Base-by-base conservation (phyloP, 1,140 invertebrate species). In the Paraescarpia echinospica region DNA sequence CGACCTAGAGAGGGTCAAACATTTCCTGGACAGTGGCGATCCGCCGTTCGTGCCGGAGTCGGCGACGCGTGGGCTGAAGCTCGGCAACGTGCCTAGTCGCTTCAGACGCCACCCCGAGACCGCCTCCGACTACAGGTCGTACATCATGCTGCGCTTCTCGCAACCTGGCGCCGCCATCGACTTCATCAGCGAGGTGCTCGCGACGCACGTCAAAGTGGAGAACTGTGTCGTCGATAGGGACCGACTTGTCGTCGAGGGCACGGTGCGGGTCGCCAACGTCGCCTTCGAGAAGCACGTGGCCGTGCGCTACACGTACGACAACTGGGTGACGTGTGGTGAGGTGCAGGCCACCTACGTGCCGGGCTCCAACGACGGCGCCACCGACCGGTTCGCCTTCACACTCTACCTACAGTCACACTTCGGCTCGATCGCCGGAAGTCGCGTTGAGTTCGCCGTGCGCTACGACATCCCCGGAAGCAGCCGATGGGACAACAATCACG, bases 221-320 rank as follows among this genome's bases (percentile, higher is more conserved):
- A 98, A 98, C 95, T 98, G 97, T 0, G 95, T 97, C 18, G 97
- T 97, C 35, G 94, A 96, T 31, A 94, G 96, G 4, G 95, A 95
- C 0, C 97, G 98, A 88, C 94, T 96, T 92, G 97, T 97, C n/a
- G 97, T 99, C n/a, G 97, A 97, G 27, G 98, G 98, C 27, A 97
- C 97, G 0, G 98, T 99, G 4, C 97, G 98, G 35, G 98, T 99
- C 14, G 96, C 98, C 89, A 99, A 99, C 96, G 95, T 99, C 89
- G 98, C 98, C 95, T 99, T 98, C 96, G 97, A 99, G 95, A 99
- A 99, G 96, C 97, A 97, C 34, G 98, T 99, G 27, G 97, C 98
- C 94, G 97, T 99, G 89, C 97, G 98, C 89, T 99, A 98, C 95
- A 98, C 98, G 0, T 96, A 98, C 93, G 98, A 99, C 95, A 97